phyloP scores from a whole-genome alignment of 2,888 invertebrate genomes.

The Idaea biselata region DNA sequence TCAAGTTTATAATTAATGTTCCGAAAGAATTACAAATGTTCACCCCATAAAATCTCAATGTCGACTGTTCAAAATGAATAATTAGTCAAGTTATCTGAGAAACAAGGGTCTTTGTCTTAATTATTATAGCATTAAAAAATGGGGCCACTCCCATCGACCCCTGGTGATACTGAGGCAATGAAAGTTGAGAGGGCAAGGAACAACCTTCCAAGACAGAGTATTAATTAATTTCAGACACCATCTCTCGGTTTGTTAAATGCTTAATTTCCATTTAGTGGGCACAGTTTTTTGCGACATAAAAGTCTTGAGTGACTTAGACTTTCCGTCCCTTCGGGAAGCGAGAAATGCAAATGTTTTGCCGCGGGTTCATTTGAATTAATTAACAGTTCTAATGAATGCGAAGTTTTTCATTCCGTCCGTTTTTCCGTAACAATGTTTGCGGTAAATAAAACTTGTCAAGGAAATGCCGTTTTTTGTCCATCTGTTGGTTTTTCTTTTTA shows the following conservation, averaged over 20 bases:
- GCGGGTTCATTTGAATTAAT: constrained; percentile 80
- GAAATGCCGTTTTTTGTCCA: constrained; percentile 72
- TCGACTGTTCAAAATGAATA: constrained; percentile 65
- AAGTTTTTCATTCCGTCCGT: constrained; percentile 70
- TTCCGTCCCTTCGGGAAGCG: constrained; percentile 59
- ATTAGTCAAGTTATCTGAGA: constrained; percentile 64
- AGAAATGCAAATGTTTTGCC: constrained; percentile 75
- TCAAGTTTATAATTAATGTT: constrained; percentile 24
- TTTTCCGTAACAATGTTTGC: constrained; percentile 76
- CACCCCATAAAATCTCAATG: constrained; percentile 66
- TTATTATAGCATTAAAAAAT: constrained; percentile 74
- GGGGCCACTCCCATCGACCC: constrained; percentile 54
- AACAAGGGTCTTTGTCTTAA: constrained; percentile 75
- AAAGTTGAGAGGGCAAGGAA: constrained; percentile 58
- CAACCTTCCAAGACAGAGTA: constrained; percentile 50
- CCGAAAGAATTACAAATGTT: constrained; percentile 58
- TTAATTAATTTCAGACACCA: constrained; percentile 73
- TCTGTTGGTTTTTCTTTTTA: constrained; percentile 70
- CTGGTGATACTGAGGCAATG: constrained; percentile 59
- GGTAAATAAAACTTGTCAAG: constrained; percentile 79
- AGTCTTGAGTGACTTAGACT: constrained; percentile 59
- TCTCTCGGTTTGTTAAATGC: constrained; percentile 68
- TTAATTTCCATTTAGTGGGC: constrained; percentile 72
- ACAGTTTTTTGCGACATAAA: constrained; percentile 50
- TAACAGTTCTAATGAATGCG: constrained; percentile 76